Evolutionary conservation across 2,888 invertebrate genomes (phyloP), one percentile per base, ranked within the genome.

Genomic region (Lithophane socia): DNA sequence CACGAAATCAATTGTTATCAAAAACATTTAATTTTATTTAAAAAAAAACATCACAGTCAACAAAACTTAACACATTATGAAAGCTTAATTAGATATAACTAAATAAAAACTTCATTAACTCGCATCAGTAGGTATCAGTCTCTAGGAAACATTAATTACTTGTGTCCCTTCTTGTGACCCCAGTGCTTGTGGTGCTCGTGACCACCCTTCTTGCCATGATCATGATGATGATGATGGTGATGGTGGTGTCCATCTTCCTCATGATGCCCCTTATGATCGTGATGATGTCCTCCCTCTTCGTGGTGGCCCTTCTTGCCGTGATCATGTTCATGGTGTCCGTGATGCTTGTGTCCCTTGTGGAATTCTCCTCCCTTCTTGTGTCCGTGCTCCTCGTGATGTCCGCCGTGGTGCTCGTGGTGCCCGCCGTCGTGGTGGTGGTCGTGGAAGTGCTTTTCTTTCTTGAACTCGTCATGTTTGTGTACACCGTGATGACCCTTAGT

Each of bases 401-500:
- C 98, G 75, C 98, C 98, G 91, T 98, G 98, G 88, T 98, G 98
- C 91, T 98, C 98, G 92, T 98, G 98, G 87, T 98, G 98, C 0
- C 98, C 98, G 75, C 97, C 97, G 82, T 98, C 98, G 90, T 98
- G 98, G 90, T 98, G 98, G 91, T 98, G 98, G 89, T 98, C 98
- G 92, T 98, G 98, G 97, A 98, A 98, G 92, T 98, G 98, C 91
- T 98, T 98, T 90, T 98, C 98, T 92, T 98, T 98, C 93, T 98
- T 98, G 94, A 97, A 98, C 94, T 98, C 98, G 93, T 98, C 98
- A 86, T 98, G 96, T 92, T 98, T 98, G 94, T 98, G 98, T 5
- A 98, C 97, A 87, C 98, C 98, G 91, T 98, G 98, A 88, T 98
- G 98, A 77, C 98, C 98, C 92, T 98, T 98, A 85, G 98, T 98